Conservation (phyloP, 2,797 vertebrate genomes). For the Typhlichthys subterraneus region DNA sequence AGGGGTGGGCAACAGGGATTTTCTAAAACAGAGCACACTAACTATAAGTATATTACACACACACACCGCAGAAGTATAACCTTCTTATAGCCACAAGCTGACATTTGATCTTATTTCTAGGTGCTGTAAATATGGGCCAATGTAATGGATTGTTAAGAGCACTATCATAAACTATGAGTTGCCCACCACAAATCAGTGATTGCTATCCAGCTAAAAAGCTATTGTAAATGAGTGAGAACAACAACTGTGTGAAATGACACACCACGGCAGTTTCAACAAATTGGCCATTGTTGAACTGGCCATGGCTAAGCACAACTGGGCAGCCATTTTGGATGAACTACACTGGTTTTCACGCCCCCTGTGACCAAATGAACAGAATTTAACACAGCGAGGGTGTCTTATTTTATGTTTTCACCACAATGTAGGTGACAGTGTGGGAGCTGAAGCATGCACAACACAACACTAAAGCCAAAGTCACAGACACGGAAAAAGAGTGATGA, state of each 20-base stretch:
- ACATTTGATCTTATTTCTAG: neutral
- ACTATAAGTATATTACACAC: constrained; percentile 5
- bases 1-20: constrained; percentile 66
- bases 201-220: constrained; percentile 64
- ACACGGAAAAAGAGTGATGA: constrained; percentile 77
- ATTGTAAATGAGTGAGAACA: constrained; percentile 56
- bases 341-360: constrained; percentile 39
- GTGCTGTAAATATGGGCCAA: neutral
- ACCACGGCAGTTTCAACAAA: constrained; percentile 63
- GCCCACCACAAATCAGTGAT: constrained; percentile 68
- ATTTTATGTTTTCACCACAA: constrained; percentile 55
- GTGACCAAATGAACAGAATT: constrained; percentile 46
- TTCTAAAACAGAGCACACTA: constrained; percentile 26
- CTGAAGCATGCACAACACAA: constrained; percentile 71
- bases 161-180: constrained; percentile 31
- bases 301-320: constrained; percentile 62
- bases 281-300: constrained; percentile 56
- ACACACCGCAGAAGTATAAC: constrained; percentile 18
- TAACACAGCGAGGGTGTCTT: constrained; percentile 63
- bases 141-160: neutral
- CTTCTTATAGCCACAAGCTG: neutral
- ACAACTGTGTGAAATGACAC: constrained; percentile 66
- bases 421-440: constrained; percentile 62
- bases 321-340: constrained; percentile 68
- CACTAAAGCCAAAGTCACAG: constrained; percentile 67